Evolutionary conservation across 2,888 invertebrate genomes (phyloP).

Genomic region (Folsomia manolachei): DNA sequence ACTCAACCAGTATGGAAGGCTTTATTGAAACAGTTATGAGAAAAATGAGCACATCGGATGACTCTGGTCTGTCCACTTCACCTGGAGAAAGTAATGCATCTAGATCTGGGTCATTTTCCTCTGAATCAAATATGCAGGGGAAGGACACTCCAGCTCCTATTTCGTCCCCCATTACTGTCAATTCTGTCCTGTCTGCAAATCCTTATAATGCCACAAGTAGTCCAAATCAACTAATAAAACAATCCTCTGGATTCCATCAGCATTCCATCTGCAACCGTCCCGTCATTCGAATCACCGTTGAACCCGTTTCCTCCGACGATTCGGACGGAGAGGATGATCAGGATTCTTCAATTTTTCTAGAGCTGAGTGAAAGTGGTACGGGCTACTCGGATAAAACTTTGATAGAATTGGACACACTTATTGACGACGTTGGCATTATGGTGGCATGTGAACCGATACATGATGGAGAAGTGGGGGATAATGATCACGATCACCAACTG

Average conservation of each 20-base stretch:
- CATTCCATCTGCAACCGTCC: slow-evolving; percentile 26
- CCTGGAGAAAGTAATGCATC: slow-evolving; percentile 11
- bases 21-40: not conserved
- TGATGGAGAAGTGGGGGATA: slow-evolving; percentile 4
- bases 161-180: not conserved
- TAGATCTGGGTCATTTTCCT: slow-evolving; percentile 17
- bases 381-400: slow-evolving; percentile 45
- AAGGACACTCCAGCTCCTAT: not conserved
- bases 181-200: too few species aligned
- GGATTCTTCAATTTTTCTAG: slow-evolving; percentile 43
- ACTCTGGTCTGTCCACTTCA: not conserved
- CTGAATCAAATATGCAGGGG: not conserved
- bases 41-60: not conserved
- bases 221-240: too few species aligned
- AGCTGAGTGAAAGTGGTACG: slow-evolving; percentile 40
- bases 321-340: slow-evolving; percentile 24
- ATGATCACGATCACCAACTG: not conserved
- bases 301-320: slow-evolving; percentile 44
- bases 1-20: not conserved
- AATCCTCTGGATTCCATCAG: not conserved
- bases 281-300: slow-evolving; percentile 46
- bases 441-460: slow-evolving; percentile 23
- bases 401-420: slow-evolving; percentile 34
- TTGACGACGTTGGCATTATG: slow-evolving; percentile 26
- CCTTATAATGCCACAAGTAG: not conserved